These are phyloP conservation scores for Tupaia tana DNA, from an alignment of 2,113 vertebrate genomes.

Conservation along the genomic window DNA sequence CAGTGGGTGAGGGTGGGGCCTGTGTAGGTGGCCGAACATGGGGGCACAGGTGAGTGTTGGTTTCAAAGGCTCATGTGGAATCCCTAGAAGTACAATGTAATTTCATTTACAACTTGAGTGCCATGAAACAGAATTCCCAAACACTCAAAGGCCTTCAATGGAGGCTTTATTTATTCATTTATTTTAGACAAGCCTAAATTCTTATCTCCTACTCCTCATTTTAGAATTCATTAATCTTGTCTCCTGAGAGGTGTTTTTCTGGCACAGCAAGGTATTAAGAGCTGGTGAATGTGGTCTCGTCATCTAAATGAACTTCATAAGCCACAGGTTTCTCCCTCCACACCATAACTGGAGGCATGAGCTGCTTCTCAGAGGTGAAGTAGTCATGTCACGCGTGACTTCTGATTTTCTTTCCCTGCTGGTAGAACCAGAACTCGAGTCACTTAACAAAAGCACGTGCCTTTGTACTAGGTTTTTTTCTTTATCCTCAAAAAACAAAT, in stretches of 20 bases:
- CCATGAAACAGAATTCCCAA: not conserved
- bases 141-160: not conserved
- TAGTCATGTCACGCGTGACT: not conserved
- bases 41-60: not conserved
- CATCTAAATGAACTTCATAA: not conserved
- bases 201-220: not conserved
- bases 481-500: not conserved
- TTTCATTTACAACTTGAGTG: not conserved
- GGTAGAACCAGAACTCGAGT: not conserved
- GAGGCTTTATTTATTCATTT: not conserved
- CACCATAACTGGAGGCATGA: not conserved
- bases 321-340: not conserved
- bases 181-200: not conserved
- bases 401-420: not conserved
- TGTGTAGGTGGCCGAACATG: accelerated
- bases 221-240: not conserved
- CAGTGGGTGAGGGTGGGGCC: accelerated
- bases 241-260: not conserved
- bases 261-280: not conserved
- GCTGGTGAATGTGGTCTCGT: not conserved
- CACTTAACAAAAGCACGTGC: not conserved
- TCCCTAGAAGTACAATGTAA: not conserved
- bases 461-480: not conserved
- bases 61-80: not conserved
- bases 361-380: not conserved